Base-by-base conservation (phyloP, 2,888 invertebrate genomes). In the Punctoribates punctum region DNA sequence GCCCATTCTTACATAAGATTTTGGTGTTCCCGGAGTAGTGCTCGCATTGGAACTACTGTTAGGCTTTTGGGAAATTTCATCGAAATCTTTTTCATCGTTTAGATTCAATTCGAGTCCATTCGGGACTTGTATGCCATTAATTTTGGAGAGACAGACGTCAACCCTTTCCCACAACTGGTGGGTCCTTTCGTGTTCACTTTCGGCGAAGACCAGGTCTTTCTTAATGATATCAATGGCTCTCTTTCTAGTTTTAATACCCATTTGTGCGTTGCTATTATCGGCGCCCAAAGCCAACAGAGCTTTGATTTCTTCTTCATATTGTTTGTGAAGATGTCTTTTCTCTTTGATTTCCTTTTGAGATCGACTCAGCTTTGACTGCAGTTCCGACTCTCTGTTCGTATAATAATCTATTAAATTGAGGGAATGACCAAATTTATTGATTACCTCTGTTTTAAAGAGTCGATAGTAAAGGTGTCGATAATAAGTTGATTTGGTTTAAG, bases 381-480 rank as follows among this genome's bases (percentile, higher is more conserved):
- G 70, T 8, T 78, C 67, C 46, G 78, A 67, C 51, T 73, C 67
- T 76, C 76, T 76, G 17, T 17, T 48, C n/a, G 13, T 48, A 48
- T 17, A 11, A 48, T 17, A 6, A 17, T 9, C 1, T 23, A n/a
- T 27, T 57, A 70, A 54, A 42, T 23, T 15, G 11, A n/a, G 48
- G 20, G 42, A 72, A 65, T 57, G 27, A 48, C n/a, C 15, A 48
- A 48, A 6, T 17, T 11, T 46, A 11, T 46, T 15, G 9, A 46
- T 17, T 80, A 84, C 82, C 91, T 91, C 79, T 90, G 90, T 81
- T 92, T 88, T 76, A 96, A 85, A 90, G 92, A 92, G 82, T 95
- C 95, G 54, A 93, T 90, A 0, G 96, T 96, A 42, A 95, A 87
- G 84, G 95, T 95, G 84, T 96, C 95, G 0, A 96, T 92, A 0